phyloP scores from a whole-genome alignment of 2,888 invertebrate species.

The Desoria tigrina region DNA sequence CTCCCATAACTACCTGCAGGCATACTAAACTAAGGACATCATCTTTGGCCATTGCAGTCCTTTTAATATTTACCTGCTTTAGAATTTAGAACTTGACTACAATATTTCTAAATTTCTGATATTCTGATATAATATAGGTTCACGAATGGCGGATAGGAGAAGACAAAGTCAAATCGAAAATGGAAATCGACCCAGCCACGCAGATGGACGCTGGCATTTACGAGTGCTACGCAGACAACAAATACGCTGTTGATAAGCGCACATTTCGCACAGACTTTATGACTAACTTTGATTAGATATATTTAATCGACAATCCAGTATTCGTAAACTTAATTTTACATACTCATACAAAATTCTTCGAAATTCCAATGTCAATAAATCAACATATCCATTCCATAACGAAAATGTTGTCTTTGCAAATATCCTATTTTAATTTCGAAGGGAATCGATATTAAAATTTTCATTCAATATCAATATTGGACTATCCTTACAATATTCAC shows the following conservation, averaged over 20 bases:
- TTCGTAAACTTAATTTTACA: no score
- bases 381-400: no score
- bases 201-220: constrained; percentile 77
- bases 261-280: constrained; percentile 92
- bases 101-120: no score
- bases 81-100: no score
- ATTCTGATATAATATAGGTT: constrained; percentile 66
- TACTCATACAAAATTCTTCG: no score
- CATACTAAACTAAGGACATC: constrained; percentile 56
- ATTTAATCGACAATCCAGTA: no score
- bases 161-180: constrained; percentile 83
- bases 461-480: no score
- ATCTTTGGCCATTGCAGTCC: background rate
- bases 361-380: no score
- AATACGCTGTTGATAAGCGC: constrained; percentile 86
- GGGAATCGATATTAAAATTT: no score
- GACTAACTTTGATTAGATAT: constrained; percentile 78
- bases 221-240: constrained; percentile 90
- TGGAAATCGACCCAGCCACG: constrained; percentile 91
- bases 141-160: constrained; percentile 85
- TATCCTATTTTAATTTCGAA: no score
- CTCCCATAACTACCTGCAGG: constrained; percentile 83
- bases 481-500: no score
- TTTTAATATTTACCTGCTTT: background rate
- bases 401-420: no score